phyloP scores from a whole-genome alignment of 2,113 vertebrate species.

The Chascanopsetta lugubris region DNA sequence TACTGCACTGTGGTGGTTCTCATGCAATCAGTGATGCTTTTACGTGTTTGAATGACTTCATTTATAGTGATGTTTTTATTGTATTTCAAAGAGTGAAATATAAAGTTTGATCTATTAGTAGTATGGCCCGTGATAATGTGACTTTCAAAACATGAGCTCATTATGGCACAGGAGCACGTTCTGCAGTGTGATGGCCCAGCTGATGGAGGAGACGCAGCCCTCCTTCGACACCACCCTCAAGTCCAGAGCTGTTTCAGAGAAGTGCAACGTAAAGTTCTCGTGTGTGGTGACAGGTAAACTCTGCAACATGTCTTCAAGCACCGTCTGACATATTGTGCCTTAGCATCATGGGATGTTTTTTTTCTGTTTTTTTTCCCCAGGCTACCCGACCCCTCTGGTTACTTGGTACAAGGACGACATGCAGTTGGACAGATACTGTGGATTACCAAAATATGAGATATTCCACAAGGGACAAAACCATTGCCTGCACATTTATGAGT shows the following conservation, averaged over 20 bases:
- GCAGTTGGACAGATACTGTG: constrained; percentile 96
- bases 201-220: constrained; percentile 95
- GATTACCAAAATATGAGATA: constrained; percentile 96
- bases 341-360: too few species aligned
- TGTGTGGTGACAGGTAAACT: constrained; percentile 93
- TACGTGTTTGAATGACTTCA: constrained; percentile 15
- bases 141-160: neutral
- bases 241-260: constrained; percentile 91
- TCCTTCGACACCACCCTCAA: constrained; percentile 92
- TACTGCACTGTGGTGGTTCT: neutral
- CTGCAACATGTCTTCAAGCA: neutral
- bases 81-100: too few species aligned
- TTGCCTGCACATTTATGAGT: constrained; percentile 96
- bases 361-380: constrained; percentile 70
- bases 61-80: constrained; percentile 17
- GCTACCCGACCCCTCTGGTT: constrained; percentile 90
- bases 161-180: constrained; percentile 89
- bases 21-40: constrained; percentile 2
- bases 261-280: constrained; percentile 91
- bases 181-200: constrained; percentile 93
- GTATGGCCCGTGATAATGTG: too few species aligned
- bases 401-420: constrained; percentile 96
- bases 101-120: too few species aligned
- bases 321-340: too few species aligned
- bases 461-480: constrained; percentile 89